Conservation (phyloP, 1,140 invertebrate species). For the Penaeus chinensis region DNA sequence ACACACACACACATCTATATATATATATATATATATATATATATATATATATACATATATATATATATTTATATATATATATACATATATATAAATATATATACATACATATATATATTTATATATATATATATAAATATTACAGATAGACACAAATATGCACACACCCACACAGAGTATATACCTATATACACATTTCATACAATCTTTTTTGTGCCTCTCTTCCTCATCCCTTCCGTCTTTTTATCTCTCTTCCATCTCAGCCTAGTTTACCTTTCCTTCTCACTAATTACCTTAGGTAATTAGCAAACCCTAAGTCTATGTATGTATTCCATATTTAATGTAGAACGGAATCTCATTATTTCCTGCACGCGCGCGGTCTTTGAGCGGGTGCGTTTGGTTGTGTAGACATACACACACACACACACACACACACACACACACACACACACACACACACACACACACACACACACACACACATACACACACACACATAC, state of each 20-base stretch:
- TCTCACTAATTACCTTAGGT: too few relatives aligned
- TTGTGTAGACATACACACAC: neutral
- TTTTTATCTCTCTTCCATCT: too few relatives aligned
- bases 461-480: neutral
- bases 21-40: neutral
- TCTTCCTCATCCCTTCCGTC: too few relatives aligned
- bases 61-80: slow-evolving; percentile 10
- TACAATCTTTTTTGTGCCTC: too few relatives aligned
- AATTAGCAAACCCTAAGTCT: too few relatives aligned
- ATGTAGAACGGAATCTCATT: neutral
- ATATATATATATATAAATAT: neutral
- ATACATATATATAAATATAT: neutral
- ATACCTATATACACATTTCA: too few relatives aligned
- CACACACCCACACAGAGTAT: too few relatives aligned
- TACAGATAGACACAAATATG: too few relatives aligned
- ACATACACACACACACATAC: neutral
- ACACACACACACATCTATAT: too few relatives aligned
- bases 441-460: neutral
- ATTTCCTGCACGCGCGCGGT: neutral
- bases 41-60: slow-evolving; percentile 16
- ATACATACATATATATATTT: neutral
- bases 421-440: neutral
- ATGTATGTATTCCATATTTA: neutral
- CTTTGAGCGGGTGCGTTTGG: neutral
- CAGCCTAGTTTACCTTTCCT: too few relatives aligned